Evolutionary conservation across 2,797 vertebrate species (phyloP).

Genomic region (Pelochelys cantorii): DNA sequence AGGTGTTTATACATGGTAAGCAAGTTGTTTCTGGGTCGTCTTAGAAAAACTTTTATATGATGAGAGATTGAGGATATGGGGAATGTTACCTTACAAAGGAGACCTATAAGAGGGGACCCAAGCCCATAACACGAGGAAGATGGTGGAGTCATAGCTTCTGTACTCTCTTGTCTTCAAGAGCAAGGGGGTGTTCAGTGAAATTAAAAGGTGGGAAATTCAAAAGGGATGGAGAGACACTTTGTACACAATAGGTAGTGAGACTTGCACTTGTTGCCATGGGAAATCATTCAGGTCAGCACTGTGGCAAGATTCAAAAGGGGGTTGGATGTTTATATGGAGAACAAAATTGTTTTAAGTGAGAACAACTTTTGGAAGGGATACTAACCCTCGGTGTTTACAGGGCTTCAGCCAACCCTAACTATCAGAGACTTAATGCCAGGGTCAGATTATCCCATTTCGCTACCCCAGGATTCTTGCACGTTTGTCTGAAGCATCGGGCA

Average conservation of each 20-base stretch:
- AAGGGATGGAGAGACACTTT: background rate
- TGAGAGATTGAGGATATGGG: slow-evolving; percentile 4
- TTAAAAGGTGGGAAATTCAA: background rate
- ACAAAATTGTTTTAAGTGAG: background rate
- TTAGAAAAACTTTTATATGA: background rate
- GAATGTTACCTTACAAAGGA: slow-evolving; percentile 23
- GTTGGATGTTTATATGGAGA: background rate
- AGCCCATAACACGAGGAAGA: slow-evolving; percentile 57
- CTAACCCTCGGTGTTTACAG: background rate
- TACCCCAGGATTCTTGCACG: background rate
- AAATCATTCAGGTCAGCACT: slow-evolving; percentile 7
- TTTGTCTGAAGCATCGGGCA: background rate
- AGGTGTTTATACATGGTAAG: background rate
- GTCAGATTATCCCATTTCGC: too few relatives aligned
- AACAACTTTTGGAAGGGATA: background rate
- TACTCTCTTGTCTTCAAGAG: background rate
- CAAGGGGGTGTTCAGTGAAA: background rate
- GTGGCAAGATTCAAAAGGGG: background rate
- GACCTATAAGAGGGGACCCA: slow-evolving; percentile 45
- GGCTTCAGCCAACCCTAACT: background rate
- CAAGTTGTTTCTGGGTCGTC: accelerated
- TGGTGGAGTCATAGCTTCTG: slow-evolving; percentile 27
- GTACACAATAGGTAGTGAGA: background rate
- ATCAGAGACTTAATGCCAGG: too few relatives aligned
- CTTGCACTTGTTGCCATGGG: background rate